Conservation (phyloP, 30 jellyfish, hydroid and myxozoan genomes). For the Pseudorhiza aurosa region DNA sequence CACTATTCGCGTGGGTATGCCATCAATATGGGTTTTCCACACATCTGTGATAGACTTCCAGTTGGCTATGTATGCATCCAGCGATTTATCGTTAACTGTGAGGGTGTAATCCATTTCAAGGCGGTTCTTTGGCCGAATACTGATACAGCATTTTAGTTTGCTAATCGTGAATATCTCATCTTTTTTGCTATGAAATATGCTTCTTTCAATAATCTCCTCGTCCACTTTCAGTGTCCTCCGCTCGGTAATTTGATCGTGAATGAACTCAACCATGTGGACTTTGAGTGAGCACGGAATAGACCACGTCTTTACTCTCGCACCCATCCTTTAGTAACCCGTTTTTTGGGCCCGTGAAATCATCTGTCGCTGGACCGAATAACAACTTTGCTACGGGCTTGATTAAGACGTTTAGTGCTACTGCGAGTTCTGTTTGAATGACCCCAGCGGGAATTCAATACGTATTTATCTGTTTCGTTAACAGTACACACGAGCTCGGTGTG, state of each 20-base stretch:
- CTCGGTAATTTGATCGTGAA: conserved; percentile 15
- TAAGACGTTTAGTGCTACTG: too few relatives aligned
- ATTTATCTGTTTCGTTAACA: too few relatives aligned
- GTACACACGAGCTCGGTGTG: too few relatives aligned
- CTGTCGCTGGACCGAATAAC: too few relatives aligned
- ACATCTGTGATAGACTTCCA: not conserved
- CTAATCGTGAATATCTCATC: not conserved
- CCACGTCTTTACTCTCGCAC: not conserved
- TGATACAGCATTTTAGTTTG: conserved; percentile 7
- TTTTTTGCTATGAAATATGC: not conserved
- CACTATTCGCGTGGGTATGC: not conserved
- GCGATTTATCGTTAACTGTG: not conserved
- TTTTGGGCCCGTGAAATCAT: not conserved
- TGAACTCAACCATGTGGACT: not conserved
- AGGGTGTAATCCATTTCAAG: not conserved
- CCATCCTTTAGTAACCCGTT: not conserved
- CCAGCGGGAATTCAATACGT: too few relatives aligned
- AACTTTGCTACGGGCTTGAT: too few relatives aligned
- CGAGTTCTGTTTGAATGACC: too few relatives aligned
- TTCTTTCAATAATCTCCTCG: not conserved
- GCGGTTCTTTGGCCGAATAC: conserved; percentile 10
- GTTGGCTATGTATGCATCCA: conserved; percentile 4
- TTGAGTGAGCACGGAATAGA: conserved; percentile 6
- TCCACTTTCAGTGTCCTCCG: conserved; percentile 1
- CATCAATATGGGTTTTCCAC: conserved; percentile 9